Base-by-base conservation (phyloP, 2,888 invertebrate species). In the Leptodirus hochenwartii region DNA sequence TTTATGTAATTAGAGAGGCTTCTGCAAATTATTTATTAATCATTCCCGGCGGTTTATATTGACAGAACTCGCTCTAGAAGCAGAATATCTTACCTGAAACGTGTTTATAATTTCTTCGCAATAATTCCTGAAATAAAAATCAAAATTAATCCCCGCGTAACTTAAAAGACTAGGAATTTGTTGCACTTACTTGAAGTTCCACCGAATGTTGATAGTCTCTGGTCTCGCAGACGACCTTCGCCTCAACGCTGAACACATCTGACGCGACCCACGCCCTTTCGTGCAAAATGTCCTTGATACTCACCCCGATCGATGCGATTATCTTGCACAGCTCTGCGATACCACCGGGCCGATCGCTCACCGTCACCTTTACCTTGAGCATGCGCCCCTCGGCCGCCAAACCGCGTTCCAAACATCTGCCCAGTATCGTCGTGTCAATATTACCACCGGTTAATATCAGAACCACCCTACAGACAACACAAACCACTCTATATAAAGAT, bases 211-310 rank as follows among this genome's bases (percentile, higher is more conserved):
- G 68, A 39, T 70, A 67, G 39, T 88, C 88, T 31, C 81, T 62
- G 0, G 90, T 90, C 55, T 93, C 91, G 43, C 81, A 82, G 2
- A 90, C 75, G 9, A 87, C 81, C 55, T 84, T 84, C 1, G 87
- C 82, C 50, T 71, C 67, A 12, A 76, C 76, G 40, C 71, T 70
- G 50, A 88, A 90, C 27, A 95, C 79, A 50, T 95, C 91, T 2
- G 75, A 71, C 34, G 73, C 74, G 9, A 93, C 69, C 91, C 91
- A 93, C 2, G 93, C 91, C 31, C 93, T 65, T 50, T 95, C 93
- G 51, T 95, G 93, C 56, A 87, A 79, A 34, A 95, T 88, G 48
- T 93, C 93, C 54, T 93, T 95, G 38, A 95, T 85, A 22, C 80
- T 80, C 9, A 87, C 87, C 1, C 87, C 87, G 16, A 80, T 61